Conservation (phyloP, 2,113 vertebrate genomes). For the Eublepharis macularius region DNA sequence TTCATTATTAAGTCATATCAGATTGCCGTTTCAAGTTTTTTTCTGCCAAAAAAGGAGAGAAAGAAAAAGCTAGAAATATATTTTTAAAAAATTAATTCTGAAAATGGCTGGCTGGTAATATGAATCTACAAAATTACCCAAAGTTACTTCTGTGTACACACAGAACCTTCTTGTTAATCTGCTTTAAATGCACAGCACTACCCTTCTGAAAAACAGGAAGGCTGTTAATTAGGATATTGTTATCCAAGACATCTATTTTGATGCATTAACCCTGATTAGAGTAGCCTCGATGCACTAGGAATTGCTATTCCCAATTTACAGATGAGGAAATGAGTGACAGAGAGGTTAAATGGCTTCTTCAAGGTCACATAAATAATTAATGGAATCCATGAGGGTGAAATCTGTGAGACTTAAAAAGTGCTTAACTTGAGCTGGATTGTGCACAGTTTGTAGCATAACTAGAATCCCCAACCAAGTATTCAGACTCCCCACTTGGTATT, state of each 20-base stretch:
- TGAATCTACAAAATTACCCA: neutral
- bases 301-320: slow-evolving; percentile 38
- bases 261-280: slow-evolving; percentile 10
- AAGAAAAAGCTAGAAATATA: neutral
- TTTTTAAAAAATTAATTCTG: slow-evolving; percentile 7
- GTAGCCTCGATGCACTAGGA: neutral
- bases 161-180: neutral
- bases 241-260: slow-evolving; percentile 9
- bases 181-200: neutral
- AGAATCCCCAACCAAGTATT: neutral
- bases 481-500: neutral
- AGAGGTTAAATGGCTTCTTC: slow-evolving; percentile 31
- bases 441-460: neutral
- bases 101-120: neutral
- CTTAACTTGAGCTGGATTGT: neutral
- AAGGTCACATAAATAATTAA: slow-evolving; percentile 29
- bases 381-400: neutral
- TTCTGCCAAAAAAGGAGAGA: neutral
- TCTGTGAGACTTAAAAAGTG: neutral
- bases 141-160: neutral
- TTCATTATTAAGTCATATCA: neutral
- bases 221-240: neutral
- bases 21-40: neutral
- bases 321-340: slow-evolving; percentile 21
- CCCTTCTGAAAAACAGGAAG: neutral